Base-by-base conservation (phyloP, 2,797 vertebrate species). In the Cuculus canorus region DNA sequence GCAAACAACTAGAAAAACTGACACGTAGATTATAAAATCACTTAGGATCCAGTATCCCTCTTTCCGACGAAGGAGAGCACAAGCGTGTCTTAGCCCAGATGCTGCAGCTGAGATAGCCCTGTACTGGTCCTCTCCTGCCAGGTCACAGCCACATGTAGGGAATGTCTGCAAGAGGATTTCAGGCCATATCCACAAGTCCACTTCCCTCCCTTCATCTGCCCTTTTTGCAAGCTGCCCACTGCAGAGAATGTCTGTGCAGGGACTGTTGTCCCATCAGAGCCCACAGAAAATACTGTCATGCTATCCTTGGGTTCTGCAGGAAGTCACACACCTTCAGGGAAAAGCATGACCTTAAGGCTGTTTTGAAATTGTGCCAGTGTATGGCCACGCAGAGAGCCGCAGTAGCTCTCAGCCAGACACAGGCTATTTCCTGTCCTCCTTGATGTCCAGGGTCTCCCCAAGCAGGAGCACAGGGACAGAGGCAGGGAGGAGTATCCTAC, bases 61-160 rank as follows among this genome's bases (percentile, higher is more conserved):
- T 63, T 27, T 89, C 39, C 45, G 84, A 53, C 1, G 6, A 77
- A 87, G 24, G 21, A 53, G 18, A 88, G 17, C 11, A 54, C 4
- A 65, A n/a, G 5, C 0, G 0, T 22, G 30, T 35, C 54, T 84
- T 59, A 41, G 24, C 0, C 4, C 16, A 57, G 39, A 47, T 13
- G 41, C 27, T 43, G 61, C 53, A 30, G 25, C 43, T 71, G 57
- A 82, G 27, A 45, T 4, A 70, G 59, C 6, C 7, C 28, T 32
- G 0, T 17, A 24, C 23, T 21, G 41, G 12, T 35, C 7, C 25
- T 33, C 39, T 93, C 25, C 41, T 75, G 19, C 25, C 11, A 30
- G 39, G 16, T 60, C 54, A 61, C 11, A 39, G 32, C 17, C 28
- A 22, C 0, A 0, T 47, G 13, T 43, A 76, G 37, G 30, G 39